These are phyloP conservation scores for Probaryconus sp. DNA, from an alignment of 1,140 invertebrate species.

Conservation along the genomic window DNA sequence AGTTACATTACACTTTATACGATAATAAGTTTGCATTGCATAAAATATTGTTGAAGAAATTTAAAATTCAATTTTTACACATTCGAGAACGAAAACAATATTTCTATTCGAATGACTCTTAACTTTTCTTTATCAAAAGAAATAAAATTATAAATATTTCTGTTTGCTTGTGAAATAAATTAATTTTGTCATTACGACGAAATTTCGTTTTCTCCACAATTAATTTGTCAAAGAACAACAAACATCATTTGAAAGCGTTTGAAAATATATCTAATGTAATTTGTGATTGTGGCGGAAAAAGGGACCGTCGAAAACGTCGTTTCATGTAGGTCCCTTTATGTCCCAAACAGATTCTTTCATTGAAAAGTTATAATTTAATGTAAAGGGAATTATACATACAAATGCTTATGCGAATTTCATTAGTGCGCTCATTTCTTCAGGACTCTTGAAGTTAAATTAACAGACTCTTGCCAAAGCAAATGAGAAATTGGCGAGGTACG, in stretches of 20 bases:
- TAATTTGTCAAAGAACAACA: too few species aligned
- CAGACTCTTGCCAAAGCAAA: slow-evolving; percentile 61
- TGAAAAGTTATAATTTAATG: slow-evolving; percentile 48
- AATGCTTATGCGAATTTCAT: slow-evolving; percentile 62
- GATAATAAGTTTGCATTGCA: slow-evolving; percentile 7
- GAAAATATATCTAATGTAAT: slow-evolving; percentile 1
- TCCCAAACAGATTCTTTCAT: slow-evolving; percentile 30
- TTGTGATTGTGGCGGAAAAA: slow-evolving; percentile 33
- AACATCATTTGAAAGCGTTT: too few species aligned
- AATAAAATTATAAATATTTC: too few species aligned
- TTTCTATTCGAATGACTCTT: too few species aligned
- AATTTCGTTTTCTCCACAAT: too few species aligned
- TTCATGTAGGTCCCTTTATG: too few species aligned
- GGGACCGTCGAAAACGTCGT: too few species aligned
- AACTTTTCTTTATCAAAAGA: too few species aligned
- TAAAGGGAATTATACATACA: slow-evolving; percentile 48
- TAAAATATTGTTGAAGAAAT: too few species aligned
- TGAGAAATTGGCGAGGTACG: slow-evolving; percentile 60
- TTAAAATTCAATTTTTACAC: slow-evolving; percentile 7
- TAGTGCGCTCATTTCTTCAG: slow-evolving; percentile 63
- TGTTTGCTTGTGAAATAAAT: too few species aligned
- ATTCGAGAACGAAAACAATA: not conserved
- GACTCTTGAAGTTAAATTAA: slow-evolving; percentile 63
- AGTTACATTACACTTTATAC: slow-evolving; percentile 18
- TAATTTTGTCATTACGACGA: too few species aligned